phyloP scores from a whole-genome alignment of 2,888 invertebrate genomes.

The Tinea trinotella region DNA sequence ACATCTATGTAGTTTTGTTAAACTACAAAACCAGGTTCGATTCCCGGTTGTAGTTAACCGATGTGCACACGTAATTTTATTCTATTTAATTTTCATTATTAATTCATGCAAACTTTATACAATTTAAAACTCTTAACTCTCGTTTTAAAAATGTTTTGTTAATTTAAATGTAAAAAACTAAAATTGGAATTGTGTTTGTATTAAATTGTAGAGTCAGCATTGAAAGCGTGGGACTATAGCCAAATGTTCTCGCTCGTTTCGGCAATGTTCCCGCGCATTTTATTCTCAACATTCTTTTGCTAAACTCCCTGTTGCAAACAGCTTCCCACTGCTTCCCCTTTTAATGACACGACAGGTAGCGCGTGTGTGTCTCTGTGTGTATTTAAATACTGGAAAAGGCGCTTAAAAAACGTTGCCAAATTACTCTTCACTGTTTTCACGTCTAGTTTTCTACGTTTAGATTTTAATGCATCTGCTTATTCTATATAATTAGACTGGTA shows the following conservation, averaged over 20 bases:
- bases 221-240: conserved; percentile 26
- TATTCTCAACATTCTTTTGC: conserved; percentile 23
- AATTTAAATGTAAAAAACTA: not conserved
- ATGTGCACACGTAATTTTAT: no score
- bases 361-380: not conserved
- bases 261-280: conserved; percentile 25
- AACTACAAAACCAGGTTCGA: no score
- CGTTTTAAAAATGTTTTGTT: no score
- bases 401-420: conserved; percentile 14
- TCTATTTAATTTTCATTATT: no score
- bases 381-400: conserved; percentile 7
- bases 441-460: conserved; percentile 1
- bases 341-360: not conserved
- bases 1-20: no score
- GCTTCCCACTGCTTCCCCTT: conserved; percentile 3
- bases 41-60: no score
- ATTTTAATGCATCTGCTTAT: not conserved
- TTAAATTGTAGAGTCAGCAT: conserved; percentile 4
- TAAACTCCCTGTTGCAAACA: conserved; percentile 26
- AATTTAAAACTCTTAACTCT: no score
- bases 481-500: no score
- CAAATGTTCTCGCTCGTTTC: conserved; percentile 28
- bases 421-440: conserved; percentile 3
- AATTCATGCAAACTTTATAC: no score
- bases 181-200: not conserved